Percentiles rank a stretch among this genome's conserved stretches.
Evolutionary conservation across 2,113 vertebrate genomes (phyloP).

Genomic region (Lophius piscatorius): DNA sequence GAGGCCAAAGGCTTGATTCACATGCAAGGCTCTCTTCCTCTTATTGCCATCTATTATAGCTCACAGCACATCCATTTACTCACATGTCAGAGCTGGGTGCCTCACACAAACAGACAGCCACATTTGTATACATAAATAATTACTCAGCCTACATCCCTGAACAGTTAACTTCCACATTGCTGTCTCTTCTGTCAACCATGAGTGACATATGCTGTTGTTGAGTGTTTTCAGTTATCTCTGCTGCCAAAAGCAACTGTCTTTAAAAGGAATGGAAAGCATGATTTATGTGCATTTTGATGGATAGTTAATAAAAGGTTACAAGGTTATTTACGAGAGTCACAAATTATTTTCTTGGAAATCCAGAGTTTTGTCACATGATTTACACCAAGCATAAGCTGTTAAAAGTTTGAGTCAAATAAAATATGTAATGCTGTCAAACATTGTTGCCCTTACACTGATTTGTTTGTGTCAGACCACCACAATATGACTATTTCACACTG

Average conservation of each 20-base stretch:
- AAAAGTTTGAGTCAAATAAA: too few relatives aligned
- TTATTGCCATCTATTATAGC: constrained; percentile 37
- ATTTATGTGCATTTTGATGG: neutral
- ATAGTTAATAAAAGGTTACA: too few relatives aligned
- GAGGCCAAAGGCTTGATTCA: constrained; percentile 27
- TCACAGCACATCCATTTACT: constrained; percentile 55
- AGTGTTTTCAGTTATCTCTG: too few relatives aligned
- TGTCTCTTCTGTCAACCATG: constrained; percentile 10
- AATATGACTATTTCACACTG: too few relatives aligned
- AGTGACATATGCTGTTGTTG: neutral
- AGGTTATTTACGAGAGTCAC: too few relatives aligned
- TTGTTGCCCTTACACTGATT: too few relatives aligned
- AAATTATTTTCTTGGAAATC: too few relatives aligned
- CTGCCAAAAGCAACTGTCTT: neutral
- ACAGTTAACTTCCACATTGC: constrained; percentile 14
- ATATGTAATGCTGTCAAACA: too few relatives aligned
- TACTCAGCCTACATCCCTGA: constrained; percentile 23
- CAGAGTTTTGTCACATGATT: too few relatives aligned
- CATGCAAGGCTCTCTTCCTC: constrained; percentile 30
- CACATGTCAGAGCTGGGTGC: constrained; percentile 34
- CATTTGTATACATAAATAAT: constrained; percentile 69
- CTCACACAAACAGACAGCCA: constrained; percentile 44
- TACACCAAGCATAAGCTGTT: too few relatives aligned
- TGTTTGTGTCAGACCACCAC: too few relatives aligned
- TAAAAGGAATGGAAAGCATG: neutral